Base-by-base conservation (phyloP, 2,888 invertebrate genomes). In the Drosophila picticornis region DNA sequence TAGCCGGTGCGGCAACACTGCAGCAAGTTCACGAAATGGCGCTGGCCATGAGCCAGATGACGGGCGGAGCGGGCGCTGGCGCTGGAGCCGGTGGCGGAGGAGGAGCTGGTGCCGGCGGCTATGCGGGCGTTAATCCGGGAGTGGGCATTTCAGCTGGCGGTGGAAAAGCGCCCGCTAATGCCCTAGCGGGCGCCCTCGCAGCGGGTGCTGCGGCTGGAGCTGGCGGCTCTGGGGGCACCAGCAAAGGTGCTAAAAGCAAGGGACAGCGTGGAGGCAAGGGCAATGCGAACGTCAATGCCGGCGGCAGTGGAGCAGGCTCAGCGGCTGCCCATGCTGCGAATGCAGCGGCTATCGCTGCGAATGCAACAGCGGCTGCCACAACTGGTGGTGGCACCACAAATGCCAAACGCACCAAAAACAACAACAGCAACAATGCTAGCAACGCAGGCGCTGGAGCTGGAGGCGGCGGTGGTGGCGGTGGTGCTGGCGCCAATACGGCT, bases 191-290 rank as follows among this genome's bases (percentile, higher is more conserved):
- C 25, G 75, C 88, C n/a, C n/a, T 88, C 57, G 87, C 84, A 52
- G 91, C 86, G 64, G 84, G 86, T 40, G 88, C 83, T 31, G 83
- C 88, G 36, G 88, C 86, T 19, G 84, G 90, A n/a, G 90, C 90
- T 48, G 86, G 84, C 31, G 69, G 84, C 48, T 74, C 88, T 75
- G 75, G 85, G 51, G 77, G 82, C 22, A 70, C 84, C 65, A 63
- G 91, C 79, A 92, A 93, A 90, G 91, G 92, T 91, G 91, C 93
- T 92, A 91, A 93, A 82, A 90, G 72, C 84, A 79, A 81, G 60
- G 79, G 80, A 38, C 80, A 63, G 77, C 77, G 86, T 66, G 75
- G 75, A 32, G 74, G 61, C 25, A 82, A 83, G 19, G 52, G 73
- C 34, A 71, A 72, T 82, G 83, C 72, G 4, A 86, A 83, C 69